Evolutionary conservation across 2,888 invertebrate species (phyloP), one percentile per base, ranked within the genome.

Genomic region (Automeris io): DNA sequence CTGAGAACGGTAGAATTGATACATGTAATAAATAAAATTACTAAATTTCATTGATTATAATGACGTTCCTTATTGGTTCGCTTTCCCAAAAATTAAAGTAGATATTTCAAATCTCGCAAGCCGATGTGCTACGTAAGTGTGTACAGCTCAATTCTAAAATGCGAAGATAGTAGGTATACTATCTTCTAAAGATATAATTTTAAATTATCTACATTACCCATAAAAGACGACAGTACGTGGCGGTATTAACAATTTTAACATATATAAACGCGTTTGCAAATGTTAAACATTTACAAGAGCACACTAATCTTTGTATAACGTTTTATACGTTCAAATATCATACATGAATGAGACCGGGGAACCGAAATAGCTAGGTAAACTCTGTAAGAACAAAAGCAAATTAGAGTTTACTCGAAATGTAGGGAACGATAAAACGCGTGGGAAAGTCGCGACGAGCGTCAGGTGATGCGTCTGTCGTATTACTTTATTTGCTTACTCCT

Each of bases 371-470:
- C 64, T 63, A 57, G 53, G 58, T 58, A 61, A 62, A 65, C 59
- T 61, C 56, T 54, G 57, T 68, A 69, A 66, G 72, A 76, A 80
- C 74, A 79, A 80, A 73, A 73, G 73, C 62, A 76, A 80, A 80
- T 80, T 79, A 79, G 58, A 64, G 64, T 57, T 63, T 55, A 57
- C 55, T 26, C 39, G 19, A 22, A 26, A 29, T 39, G 39, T 39
- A 59, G 53, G 49, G 61, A 58, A 57, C 54, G 61, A 46, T 59
- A 52, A 59, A 64, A 51, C 57, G 69, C 70, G 79, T 77, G 81
- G 70, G 82, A 82, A 73, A 54, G 41, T 51, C 52, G 47, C 51
- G 47, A 47, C 46, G 43, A 41, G 48, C 51, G 56, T 39, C 83
- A 82, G 76, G 78, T 82, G 79, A 67, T 61, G 57, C 53, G 42